Percentiles rank a stretch among this genome's conserved stretches.
Evolutionary conservation across 2,888 invertebrate species (phyloP).

Genomic region (Noctua pronuba): DNA sequence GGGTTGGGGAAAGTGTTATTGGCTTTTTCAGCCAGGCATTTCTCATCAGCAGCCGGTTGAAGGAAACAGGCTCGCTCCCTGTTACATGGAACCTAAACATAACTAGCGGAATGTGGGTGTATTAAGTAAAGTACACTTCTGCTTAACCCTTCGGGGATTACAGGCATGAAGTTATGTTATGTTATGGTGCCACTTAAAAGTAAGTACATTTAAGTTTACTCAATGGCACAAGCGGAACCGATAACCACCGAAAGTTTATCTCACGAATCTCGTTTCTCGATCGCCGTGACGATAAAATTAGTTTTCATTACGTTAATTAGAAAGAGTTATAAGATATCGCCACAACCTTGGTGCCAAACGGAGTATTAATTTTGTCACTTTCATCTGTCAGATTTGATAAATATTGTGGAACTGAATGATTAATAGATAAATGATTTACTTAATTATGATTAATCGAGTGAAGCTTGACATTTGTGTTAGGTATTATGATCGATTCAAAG

Average conservation of each 20-base stretch:
- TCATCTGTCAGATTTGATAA: slow-evolving; percentile 63
- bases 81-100: too few species aligned
- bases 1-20: too few species aligned
- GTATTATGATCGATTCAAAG: slow-evolving; percentile 52
- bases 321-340: slow-evolving; percentile 64
- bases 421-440: slow-evolving; percentile 51
- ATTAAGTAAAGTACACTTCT: too few species aligned
- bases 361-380: slow-evolving; percentile 65
- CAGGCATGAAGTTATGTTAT: too few species aligned
- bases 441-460: slow-evolving; percentile 62
- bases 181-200: not conserved
- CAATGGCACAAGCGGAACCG: slow-evolving; percentile 52
- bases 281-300: slow-evolving; percentile 68
- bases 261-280: slow-evolving; percentile 55
- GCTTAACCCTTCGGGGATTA: too few species aligned
- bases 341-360: slow-evolving; percentile 50
- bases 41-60: too few species aligned
- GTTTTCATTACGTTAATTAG: slow-evolving; percentile 69
- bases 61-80: too few species aligned
- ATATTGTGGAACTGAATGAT: slow-evolving; percentile 56
- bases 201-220: not conserved
- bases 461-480: slow-evolving; percentile 12
- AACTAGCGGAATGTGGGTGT: too few species aligned
- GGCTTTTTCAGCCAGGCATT: too few species aligned
- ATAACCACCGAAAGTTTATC: slow-evolving; percentile 59